phyloP scores from a whole-genome alignment of 2,113 vertebrate species.

The Ceyx margarethae region DNA sequence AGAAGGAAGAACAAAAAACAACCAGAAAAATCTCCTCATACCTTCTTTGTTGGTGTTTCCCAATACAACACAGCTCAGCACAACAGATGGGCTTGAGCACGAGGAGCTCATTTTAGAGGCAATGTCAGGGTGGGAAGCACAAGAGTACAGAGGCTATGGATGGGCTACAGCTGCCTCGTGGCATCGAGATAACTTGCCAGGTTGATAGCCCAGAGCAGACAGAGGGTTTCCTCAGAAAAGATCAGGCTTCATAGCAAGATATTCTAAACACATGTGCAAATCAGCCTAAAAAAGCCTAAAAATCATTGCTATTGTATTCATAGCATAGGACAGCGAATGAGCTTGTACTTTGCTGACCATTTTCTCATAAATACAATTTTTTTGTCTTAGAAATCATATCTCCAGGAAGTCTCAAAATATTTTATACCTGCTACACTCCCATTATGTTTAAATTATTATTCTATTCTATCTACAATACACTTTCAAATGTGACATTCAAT shows the following conservation, averaged over 20 bases:
- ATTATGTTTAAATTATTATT: not conserved
- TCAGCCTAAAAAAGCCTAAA: not conserved
- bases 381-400: not conserved
- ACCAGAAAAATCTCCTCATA: not conserved
- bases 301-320: accelerated
- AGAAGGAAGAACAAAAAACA: not conserved
- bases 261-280: not conserved
- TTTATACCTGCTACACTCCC: not conserved
- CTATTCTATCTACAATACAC: not conserved
- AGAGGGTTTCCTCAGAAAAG: not conserved
- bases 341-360: not conserved
- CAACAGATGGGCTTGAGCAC: accelerated
- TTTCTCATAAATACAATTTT: accelerated
- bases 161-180: accelerated
- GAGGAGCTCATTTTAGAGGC: not conserved
- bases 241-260: accelerated
- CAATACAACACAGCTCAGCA: too few relatives aligned
- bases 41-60: not conserved
- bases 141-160: not conserved
- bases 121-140: not conserved
- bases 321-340: too few relatives aligned
- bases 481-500: not conserved
- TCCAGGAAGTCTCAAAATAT: not conserved
- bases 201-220: accelerated
- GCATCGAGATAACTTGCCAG: accelerated